A percentile compares a stretch with the other conserved stretches of the same genome.
phyloP scores from a whole-genome alignment of 2,797 vertebrate species.

The Crypturellus tataupa region DNA sequence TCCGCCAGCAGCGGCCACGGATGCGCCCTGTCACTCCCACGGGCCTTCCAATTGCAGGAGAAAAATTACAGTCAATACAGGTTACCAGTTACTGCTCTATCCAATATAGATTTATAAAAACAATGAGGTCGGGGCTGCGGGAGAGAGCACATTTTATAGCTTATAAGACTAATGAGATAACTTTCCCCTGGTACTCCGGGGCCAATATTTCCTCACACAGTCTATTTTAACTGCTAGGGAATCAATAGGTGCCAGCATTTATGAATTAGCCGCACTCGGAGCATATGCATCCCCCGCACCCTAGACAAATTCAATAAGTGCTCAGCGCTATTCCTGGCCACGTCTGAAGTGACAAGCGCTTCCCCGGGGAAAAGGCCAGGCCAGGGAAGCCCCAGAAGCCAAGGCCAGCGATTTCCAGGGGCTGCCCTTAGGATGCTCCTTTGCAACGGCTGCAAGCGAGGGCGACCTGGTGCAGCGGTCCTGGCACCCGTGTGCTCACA shows the following conservation, averaged over 20 bases:
- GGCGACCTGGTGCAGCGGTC: not conserved
- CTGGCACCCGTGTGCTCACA: not conserved
- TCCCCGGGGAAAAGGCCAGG: not conserved
- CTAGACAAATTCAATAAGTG: slow-evolving; percentile 35
- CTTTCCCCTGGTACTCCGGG: slow-evolving; percentile 10
- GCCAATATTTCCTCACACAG: slow-evolving; percentile 17
- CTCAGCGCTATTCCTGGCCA: slow-evolving; percentile 8
- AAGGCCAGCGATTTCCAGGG: not conserved
- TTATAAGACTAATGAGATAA: slow-evolving; percentile 69
- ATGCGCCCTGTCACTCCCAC: not conserved
- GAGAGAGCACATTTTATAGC: slow-evolving; percentile 41
- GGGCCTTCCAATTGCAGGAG: slow-evolving; percentile 58
- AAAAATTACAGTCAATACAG: slow-evolving; percentile 80
- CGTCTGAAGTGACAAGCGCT: slow-evolving; percentile 16
- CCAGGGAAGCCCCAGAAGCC: slow-evolving; percentile 52
- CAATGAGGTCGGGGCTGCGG: slow-evolving; percentile 71
- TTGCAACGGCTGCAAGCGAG: not conserved
- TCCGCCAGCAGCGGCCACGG: not conserved
- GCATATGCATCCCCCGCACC: slow-evolving; percentile 15
- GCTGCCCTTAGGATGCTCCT: not conserved
- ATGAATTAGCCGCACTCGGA: slow-evolving; percentile 54
- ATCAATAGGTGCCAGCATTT: slow-evolving; percentile 60
- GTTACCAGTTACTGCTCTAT: slow-evolving; percentile 80
- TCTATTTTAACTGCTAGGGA: slow-evolving; percentile 29
- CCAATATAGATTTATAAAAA: slow-evolving; percentile 84